Evolutionary conservation across 2,797 vertebrate species (phyloP).

Genomic region (Halcyon leucocephala): DNA sequence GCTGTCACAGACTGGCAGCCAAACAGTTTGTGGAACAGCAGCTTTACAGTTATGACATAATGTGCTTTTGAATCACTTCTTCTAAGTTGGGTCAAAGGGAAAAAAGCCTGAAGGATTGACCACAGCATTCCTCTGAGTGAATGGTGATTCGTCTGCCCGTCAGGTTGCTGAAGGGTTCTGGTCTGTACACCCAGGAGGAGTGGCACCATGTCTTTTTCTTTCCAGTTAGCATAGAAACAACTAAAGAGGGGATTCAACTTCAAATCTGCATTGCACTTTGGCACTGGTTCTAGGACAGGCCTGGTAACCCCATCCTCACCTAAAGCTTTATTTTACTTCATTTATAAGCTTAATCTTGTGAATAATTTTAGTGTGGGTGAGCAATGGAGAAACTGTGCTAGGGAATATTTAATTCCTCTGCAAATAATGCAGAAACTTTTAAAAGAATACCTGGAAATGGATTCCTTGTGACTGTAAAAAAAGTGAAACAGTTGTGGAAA

Average conservation of each 20-base stretch:
- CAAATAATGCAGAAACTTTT: background rate
- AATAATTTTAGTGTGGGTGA: background rate
- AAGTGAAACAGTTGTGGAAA: background rate
- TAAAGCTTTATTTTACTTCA: background rate
- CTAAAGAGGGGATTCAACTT: background rate
- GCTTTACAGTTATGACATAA: constrained; percentile 17
- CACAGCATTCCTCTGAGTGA: background rate
- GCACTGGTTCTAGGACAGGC: background rate
- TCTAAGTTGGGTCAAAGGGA: background rate
- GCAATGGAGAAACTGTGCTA: background rate
- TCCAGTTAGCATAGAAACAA: background rate
- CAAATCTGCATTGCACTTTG: background rate
- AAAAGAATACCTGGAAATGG: background rate
- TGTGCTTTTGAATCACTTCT: background rate
- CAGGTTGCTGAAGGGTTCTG: background rate
- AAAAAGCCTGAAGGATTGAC: background rate
- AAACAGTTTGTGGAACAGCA: constrained; percentile 15
- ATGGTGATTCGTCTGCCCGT: background rate
- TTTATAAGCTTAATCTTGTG: background rate
- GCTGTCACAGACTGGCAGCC: constrained; percentile 54
- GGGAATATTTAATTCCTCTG: background rate
- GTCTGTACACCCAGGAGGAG: background rate
- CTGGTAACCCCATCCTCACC: background rate
- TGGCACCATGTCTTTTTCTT: background rate
- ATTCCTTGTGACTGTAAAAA: background rate